phyloP scores from a whole-genome alignment of 1,140 invertebrate species.

The Diprion similis region DNA sequence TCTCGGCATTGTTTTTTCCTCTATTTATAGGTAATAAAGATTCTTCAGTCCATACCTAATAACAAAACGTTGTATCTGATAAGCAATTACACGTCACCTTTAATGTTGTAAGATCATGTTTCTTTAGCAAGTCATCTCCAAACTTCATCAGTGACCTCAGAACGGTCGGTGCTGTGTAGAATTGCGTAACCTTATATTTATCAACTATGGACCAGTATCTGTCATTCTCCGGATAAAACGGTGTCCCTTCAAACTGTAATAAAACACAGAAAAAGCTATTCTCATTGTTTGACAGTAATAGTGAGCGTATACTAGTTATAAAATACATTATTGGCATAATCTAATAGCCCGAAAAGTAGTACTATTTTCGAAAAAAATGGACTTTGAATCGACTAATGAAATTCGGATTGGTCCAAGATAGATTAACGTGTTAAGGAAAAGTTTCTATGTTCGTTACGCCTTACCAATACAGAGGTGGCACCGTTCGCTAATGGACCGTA shows the following conservation, averaged over 20 bases:
- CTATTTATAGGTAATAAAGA: constrained; percentile 1
- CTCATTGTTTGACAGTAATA: constrained; percentile 13
- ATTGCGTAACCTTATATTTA: constrained; percentile 94
- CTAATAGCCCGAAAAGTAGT: background rate
- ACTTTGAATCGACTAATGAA: too few relatives aligned
- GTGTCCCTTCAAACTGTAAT: constrained; percentile 94
- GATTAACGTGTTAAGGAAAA: too few relatives aligned
- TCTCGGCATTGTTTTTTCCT: background rate
- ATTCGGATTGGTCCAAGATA: too few relatives aligned
- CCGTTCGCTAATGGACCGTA: constrained; percentile 94
- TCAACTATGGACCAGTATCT: constrained; percentile 93
- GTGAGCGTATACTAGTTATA: background rate
- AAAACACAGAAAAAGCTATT: constrained; percentile 31
- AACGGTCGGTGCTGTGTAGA: constrained; percentile 98
- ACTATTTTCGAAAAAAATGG: constrained; percentile 6
- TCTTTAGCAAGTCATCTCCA: constrained; percentile 78
- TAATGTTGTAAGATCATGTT: constrained; percentile 62
- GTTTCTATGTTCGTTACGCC: constrained; percentile 37
- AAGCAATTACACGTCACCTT: constrained; percentile 49
- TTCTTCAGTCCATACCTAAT: background rate
- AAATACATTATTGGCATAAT: background rate
- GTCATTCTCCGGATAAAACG: constrained; percentile 87
- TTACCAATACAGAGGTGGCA: constrained; percentile 90
- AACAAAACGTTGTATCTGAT: background rate
- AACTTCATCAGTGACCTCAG: constrained; percentile 96